Base-by-base conservation (phyloP, 1,140 invertebrate species). In the Coelopa frigida region DNA sequence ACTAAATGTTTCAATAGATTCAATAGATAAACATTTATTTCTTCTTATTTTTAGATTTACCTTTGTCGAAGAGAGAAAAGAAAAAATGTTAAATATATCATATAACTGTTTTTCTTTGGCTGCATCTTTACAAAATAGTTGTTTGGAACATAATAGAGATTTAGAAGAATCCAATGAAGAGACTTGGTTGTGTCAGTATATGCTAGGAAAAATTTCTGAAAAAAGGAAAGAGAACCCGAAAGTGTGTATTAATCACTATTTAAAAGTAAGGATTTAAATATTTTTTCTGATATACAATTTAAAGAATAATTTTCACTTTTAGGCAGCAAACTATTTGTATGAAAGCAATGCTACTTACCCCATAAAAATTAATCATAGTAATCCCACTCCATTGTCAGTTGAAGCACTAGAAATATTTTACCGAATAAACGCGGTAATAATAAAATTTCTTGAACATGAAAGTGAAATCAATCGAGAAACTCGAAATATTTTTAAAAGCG, bases 401-500 rank as follows among this genome's bases (percentile, higher is more conserved):
- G 92, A 96, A 74, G 85, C 89, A 1, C 70, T 96, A 15, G 93
- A 96, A 71, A 78, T 87, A 6, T 82, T 85, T 61, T 87, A 87
- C 63, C 73, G 86, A 54, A 83, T 90, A 32, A 88, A 95, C 67
- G 83, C 87, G 0, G 83, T 83, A 32, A 85, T 90, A 57, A 70
- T 95, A 3, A 95, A 94, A 68, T 85, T 83, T 64, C 70, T 94
- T 24, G 82, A 91, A 57, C 78, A 82, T 49, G 78, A 84, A 39
- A 40, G 43, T 10, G 67, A 71, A 46, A 48, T 57, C 10, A 44
- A 40, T 11, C 23, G 50, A 10, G 36, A 38, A 44, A 74, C 75
- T 45, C 69, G 73, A 31, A 75, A 77, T 59, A 44, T 70, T 8
- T 66, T 75, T 17, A 56, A 67, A 20, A 52, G 57, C 23, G 59